Percentiles rank a stretch among this genome's conserved stretches.
These are phyloP conservation scores for Clarias batrachus DNA, from an alignment of 2,113 vertebrate species.

Conservation along the genomic window DNA sequence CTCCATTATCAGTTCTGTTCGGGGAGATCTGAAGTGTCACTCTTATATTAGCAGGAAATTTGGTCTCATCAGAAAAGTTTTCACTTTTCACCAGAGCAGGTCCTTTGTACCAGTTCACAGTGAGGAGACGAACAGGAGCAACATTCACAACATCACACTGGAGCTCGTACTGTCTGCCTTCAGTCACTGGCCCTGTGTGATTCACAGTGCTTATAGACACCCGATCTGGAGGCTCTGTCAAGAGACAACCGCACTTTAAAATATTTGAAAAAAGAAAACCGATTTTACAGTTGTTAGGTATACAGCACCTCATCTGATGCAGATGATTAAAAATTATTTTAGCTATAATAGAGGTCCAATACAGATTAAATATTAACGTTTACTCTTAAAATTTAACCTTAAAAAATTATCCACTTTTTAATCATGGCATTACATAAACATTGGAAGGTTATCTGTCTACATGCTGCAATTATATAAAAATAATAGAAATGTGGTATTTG, in stretches of 20 bases:
- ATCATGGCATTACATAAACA: neutral
- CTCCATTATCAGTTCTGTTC: slow-evolving; percentile 45
- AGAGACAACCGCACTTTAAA: neutral
- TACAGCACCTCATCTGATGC: neutral
- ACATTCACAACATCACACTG: slow-evolving; percentile 64
- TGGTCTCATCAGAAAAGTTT: accelerated
- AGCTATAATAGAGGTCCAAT: neutral
- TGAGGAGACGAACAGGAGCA: slow-evolving; percentile 60
- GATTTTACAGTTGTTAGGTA: neutral
- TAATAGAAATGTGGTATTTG: neutral
- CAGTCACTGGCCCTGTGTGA: slow-evolving; percentile 37
- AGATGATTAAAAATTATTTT: neutral
- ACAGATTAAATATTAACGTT: neutral
- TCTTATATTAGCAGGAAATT: slow-evolving; percentile 23
- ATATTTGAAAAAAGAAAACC: neutral
- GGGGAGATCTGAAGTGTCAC: slow-evolving; percentile 32
- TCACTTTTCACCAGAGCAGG: accelerated
- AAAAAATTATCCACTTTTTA: neutral
- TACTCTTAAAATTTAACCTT: neutral
- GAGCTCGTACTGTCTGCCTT: slow-evolving; percentile 56
- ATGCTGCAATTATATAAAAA: neutral
- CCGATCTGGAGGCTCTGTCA: slow-evolving; percentile 63
- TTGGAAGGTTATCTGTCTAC: neutral
- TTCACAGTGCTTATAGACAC: slow-evolving; percentile 48
- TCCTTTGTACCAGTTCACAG: slow-evolving; percentile 61